These are phyloP conservation scores for Penaeus chinensis DNA, from an alignment of 1,140 invertebrate genomes.

Conservation along the genomic window DNA sequence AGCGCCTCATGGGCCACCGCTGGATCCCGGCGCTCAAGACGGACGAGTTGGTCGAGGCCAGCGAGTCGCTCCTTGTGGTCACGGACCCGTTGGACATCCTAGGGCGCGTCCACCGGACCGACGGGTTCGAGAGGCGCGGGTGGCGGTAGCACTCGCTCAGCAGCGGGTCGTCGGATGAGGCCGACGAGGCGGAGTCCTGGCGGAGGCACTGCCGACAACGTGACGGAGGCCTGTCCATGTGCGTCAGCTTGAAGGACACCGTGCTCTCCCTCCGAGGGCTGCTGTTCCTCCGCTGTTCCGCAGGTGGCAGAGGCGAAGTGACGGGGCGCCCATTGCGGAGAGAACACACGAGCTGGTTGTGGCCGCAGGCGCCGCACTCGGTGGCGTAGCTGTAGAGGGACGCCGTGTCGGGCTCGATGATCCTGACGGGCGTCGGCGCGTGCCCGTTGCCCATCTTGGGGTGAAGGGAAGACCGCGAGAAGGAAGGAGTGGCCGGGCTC, in stretches of 20 bases:
- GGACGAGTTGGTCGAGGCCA: slow-evolving; percentile 63
- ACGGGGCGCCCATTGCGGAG: slow-evolving; percentile 53
- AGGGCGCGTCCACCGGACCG: slow-evolving; percentile 58
- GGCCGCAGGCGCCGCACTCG: slow-evolving; percentile 60
- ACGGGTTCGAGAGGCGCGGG: slow-evolving; percentile 51
- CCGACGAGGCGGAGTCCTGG: slow-evolving; percentile 62
- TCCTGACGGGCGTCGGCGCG: slow-evolving; percentile 54
- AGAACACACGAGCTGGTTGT: slow-evolving; percentile 61
- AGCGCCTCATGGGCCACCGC: slow-evolving; percentile 56
- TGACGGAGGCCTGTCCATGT: slow-evolving; percentile 52
- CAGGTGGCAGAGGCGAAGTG: slow-evolving; percentile 40
- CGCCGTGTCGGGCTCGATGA: slow-evolving; percentile 57
- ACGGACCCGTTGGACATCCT: slow-evolving; percentile 63
- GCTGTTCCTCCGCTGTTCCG: slow-evolving; percentile 22
- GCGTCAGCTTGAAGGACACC: slow-evolving; percentile 62
- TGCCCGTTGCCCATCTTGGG: slow-evolving; percentile 60
- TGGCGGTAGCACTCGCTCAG: slow-evolving; percentile 58
- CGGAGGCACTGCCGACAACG: slow-evolving; percentile 59
- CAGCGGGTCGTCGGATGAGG: slow-evolving; percentile 63
- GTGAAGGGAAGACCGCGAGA: slow-evolving; percentile 41
- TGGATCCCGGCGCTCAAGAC: slow-evolving; percentile 58
- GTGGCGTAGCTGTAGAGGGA: slow-evolving; percentile 62
- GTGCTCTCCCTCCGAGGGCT: slow-evolving; percentile 58
- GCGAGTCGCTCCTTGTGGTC: slow-evolving; percentile 61
- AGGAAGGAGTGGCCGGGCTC: slow-evolving; percentile 50